Evolutionary conservation across 2,113 vertebrate genomes (phyloP), one percentile per base, ranked within the genome.

Genomic region (Dissostichus mawsoni): DNA sequence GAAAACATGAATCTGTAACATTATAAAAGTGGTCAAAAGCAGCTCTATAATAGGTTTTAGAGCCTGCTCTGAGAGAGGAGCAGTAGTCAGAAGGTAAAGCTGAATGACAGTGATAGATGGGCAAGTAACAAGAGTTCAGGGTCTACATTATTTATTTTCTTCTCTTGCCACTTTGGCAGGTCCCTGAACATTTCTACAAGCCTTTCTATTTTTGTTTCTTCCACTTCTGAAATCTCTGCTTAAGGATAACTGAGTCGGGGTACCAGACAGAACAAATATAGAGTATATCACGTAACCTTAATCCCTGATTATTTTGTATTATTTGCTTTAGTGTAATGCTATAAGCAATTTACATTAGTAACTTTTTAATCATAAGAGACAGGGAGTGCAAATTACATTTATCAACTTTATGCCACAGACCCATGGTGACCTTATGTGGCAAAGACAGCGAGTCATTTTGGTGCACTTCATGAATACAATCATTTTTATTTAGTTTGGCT

Each of bases 401-500:
- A 51, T 58, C 2, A 4, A 36, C 29, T 18, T 29, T 2, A 29
- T 36, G 16, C 14, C 10, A 55, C 16, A 29, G 20, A 80, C 52
- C 47, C 23, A 48, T n/a, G 25, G 3, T 72, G 56, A 45, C 69
- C 18, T 67, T 69, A 47, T 64, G 18, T 74, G 47, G 52, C 57
- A 65, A 71, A 68, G 41, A 41, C 41, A 17, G 29, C 1, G 20
- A 59, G 18, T 17, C 1, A 25, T 44, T 55, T 75, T 59, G 3
- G n/a, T 63, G 17, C 50, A 16, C 20, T 20, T 76, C 29, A 61
- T 63, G 51, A 80, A 74, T 63, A 18, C 41, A 33, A 7, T 66
- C 14, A 25, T 76, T 67, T 65, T 47, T 18, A 25, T 80, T 76
- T 68, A 53, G 51, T 71, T 73, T 76, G 45, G 68, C 74, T 63